Percentiles rank a stretch among this genome's conserved stretches.
Evolutionary conservation across 2,888 invertebrate genomes (phyloP).

Genomic region (Mesorhabditis belari): DNA sequence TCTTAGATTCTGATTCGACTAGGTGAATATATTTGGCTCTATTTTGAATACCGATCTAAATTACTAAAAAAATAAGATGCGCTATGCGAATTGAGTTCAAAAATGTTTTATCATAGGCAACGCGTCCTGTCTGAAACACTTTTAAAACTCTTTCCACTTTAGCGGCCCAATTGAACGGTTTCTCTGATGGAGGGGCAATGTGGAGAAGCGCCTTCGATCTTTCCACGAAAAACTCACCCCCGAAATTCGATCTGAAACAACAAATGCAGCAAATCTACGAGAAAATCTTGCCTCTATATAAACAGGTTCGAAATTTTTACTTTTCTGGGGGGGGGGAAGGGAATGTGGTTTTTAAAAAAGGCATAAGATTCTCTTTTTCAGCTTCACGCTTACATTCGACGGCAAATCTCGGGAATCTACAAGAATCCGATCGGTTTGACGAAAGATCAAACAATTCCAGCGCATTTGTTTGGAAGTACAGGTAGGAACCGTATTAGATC

Average conservation of each 20-base stretch:
- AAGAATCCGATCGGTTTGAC: conserved; percentile 34
- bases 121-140: too few relatives aligned
- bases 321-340: conserved; percentile 46
- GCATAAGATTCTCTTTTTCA: conserved; percentile 43
- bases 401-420: conserved; percentile 46
- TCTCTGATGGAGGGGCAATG: conserved; percentile 47
- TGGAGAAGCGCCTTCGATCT: conserved; percentile 52
- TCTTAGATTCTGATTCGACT: not conserved
- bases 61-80: too few relatives aligned
- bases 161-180: conserved; percentile 50
- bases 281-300: conserved; percentile 49
- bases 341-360: conserved; percentile 50
- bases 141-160: not conserved
- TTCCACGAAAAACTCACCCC: conserved; percentile 20
- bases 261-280: conserved; percentile 38
- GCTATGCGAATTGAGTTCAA: too few relatives aligned
- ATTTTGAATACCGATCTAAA: too few relatives aligned
- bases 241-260: conserved; percentile 34
- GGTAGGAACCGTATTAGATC: conserved; percentile 49
- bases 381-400: conserved; percentile 52
- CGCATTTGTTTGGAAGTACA: conserved; percentile 49
- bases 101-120: too few relatives aligned
- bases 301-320: conserved; percentile 44
- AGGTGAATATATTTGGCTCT: not conserved
- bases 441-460: conserved; percentile 51